phyloP scores from a whole-genome alignment of 2,888 invertebrate genomes.

The Thyatira batis region DNA sequence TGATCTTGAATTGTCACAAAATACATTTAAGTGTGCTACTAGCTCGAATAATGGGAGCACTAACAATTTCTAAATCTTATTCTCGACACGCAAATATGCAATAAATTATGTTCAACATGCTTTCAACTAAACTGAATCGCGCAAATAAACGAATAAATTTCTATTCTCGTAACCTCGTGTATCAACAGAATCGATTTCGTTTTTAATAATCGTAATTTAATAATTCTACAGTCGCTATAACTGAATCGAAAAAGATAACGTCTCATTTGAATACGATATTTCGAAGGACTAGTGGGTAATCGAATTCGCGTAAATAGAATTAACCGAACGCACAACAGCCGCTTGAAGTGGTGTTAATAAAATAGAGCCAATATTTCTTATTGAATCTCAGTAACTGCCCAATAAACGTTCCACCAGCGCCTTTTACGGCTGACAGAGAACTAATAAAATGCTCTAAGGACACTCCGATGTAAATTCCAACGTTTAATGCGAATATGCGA shows the following conservation, averaged over 20 bases:
- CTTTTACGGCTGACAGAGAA: slow-evolving; percentile 47
- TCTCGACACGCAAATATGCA: not conserved
- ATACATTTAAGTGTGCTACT: not conserved
- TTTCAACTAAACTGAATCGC: not conserved
- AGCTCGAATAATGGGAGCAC: not conserved
- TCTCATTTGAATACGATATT: slow-evolving; percentile 4
- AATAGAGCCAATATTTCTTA: slow-evolving; percentile 55
- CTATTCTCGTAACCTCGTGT: not conserved
- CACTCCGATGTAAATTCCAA: slow-evolving; percentile 48
- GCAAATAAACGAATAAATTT: not conserved
- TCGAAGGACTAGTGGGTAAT: slow-evolving; percentile 12
- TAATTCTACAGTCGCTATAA: not conserved
- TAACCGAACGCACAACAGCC: slow-evolving; percentile 10
- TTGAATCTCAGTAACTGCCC: slow-evolving; percentile 63
- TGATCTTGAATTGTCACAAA: not conserved
- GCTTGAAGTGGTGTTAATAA: slow-evolving; percentile 17
- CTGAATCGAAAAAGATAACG: not conserved
- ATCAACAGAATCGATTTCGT: not conserved
- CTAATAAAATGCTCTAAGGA: slow-evolving; percentile 47
- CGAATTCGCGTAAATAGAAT: slow-evolving; percentile 11
- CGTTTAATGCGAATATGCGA: slow-evolving; percentile 14
- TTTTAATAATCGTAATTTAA: not conserved
- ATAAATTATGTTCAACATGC: not conserved
- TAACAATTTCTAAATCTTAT: not conserved
- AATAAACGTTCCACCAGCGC: slow-evolving; percentile 50